Conservation (phyloP, 2,113 vertebrate genomes). For the Mesocricetus auratus region DNA sequence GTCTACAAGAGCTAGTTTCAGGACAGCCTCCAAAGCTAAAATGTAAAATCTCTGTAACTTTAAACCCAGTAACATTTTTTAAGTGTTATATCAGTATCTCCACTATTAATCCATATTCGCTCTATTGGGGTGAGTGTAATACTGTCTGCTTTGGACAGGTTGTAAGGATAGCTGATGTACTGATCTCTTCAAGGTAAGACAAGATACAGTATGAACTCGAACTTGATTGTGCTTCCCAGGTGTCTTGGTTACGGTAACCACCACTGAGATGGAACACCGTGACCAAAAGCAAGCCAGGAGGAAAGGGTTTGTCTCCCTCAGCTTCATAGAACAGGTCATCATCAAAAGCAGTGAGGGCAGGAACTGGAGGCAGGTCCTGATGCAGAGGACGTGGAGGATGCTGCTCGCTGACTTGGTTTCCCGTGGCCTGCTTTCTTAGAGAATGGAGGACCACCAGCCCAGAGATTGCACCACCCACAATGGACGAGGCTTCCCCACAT, state of each 20-base stretch:
- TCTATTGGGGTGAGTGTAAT: not conserved
- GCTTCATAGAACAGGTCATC: not conserved
- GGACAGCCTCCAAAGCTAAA: no score
- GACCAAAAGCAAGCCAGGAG: not conserved
- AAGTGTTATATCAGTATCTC: not conserved
- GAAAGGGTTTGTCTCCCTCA: not conserved
- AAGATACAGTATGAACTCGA: not conserved
- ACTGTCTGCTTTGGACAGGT: not conserved
- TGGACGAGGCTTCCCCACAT: fast-evolving
- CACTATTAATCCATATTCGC: not conserved
- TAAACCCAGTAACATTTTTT: not conserved
- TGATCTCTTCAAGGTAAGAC: conserved; percentile 15
- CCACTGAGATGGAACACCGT: not conserved
- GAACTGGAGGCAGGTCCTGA: not conserved
- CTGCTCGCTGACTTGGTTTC: not conserved
- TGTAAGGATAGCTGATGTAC: not conserved
- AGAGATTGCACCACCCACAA: not conserved
- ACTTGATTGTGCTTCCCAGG: not conserved
- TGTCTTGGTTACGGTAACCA: not conserved
- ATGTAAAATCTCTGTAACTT: not conserved
- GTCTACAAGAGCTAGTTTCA: no score
- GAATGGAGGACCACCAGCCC: not conserved
- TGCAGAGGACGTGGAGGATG: not conserved
- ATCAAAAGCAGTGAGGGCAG: not conserved
- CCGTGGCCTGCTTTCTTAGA: not conserved